These are phyloP conservation scores for Aramus guarauna DNA, from an alignment of 2,113 vertebrate species.

Conservation along the genomic window DNA sequence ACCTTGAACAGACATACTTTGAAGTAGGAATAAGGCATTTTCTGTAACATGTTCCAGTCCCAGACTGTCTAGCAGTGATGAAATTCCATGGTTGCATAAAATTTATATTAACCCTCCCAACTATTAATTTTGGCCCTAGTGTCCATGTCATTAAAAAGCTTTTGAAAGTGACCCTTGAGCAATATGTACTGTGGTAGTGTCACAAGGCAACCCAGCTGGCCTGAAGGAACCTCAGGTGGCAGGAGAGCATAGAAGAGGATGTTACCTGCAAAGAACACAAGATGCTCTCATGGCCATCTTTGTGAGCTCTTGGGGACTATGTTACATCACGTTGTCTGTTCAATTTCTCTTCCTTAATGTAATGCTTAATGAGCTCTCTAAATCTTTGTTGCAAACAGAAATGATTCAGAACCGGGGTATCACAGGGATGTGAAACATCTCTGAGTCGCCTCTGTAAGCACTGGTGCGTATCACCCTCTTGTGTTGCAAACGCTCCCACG, in stretches of 20 bases:
- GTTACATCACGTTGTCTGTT: neutral
- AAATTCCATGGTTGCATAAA: neutral
- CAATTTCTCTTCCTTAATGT: neutral
- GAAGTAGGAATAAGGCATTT: neutral
- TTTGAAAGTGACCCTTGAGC: neutral
- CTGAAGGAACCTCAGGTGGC: neutral
- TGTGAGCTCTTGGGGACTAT: neutral
- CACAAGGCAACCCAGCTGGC: neutral
- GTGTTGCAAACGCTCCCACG: neutral
- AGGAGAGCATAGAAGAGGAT: neutral
- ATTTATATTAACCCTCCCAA: neutral
- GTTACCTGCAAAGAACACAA: neutral
- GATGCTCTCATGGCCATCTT: neutral
- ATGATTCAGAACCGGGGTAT: neutral
- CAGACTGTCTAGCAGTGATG: neutral
- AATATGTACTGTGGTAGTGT: neutral
- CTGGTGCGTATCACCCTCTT: accelerated
- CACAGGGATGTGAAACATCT: neutral
- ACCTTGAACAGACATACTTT: neutral
- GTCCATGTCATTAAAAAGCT: neutral
- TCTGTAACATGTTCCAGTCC: neutral
- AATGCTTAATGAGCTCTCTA: neutral
- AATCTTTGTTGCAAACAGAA: neutral
- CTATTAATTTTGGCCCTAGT: neutral
- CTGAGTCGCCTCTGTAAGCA: neutral